These are phyloP conservation scores for Heliocidaris tuberculata DNA, from an alignment of 35 echinoderm and acorn worm species.

Conservation along the genomic window DNA sequence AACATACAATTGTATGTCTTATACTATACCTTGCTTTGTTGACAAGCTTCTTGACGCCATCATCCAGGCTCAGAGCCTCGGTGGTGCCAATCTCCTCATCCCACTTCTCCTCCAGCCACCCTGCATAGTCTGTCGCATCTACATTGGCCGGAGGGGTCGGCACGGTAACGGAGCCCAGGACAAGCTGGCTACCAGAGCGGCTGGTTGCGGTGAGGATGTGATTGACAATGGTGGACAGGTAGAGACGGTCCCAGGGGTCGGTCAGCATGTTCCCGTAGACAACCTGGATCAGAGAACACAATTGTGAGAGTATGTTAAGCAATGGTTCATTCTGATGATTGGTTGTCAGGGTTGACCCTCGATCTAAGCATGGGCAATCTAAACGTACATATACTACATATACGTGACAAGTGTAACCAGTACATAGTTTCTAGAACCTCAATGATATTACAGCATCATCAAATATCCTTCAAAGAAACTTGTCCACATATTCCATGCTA, in stretches of 20 bases:
- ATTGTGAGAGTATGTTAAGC: neutral
- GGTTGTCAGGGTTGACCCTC: too few relatives aligned
- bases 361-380: too few relatives aligned
- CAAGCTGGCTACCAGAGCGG: constrained; percentile 63
- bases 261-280: constrained; percentile 85
- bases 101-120: constrained; percentile 79
- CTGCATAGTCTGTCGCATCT: constrained; percentile 71
- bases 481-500: too few relatives aligned
- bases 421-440: too few relatives aligned
- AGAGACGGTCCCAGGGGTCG: constrained; percentile 72
- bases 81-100: constrained; percentile 54
- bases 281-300: constrained; percentile 50
- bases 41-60: constrained; percentile 60
- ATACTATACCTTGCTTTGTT: constrained; percentile 71
- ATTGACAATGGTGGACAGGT: constrained; percentile 61
- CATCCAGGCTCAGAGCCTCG: constrained; percentile 58
- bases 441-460: too few relatives aligned
- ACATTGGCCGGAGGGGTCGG: constrained; percentile 93
- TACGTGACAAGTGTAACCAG: too few relatives aligned
- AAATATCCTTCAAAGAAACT: too few relatives aligned
- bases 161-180: constrained; percentile 67
- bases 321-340: neutral
- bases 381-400: too few relatives aligned
- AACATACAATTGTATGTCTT: neutral
- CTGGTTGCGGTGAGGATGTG: constrained; percentile 70